These are phyloP conservation scores for Acrocephalus arundinaceus DNA, from an alignment of 2,113 vertebrate genomes.

Conservation along the genomic window DNA sequence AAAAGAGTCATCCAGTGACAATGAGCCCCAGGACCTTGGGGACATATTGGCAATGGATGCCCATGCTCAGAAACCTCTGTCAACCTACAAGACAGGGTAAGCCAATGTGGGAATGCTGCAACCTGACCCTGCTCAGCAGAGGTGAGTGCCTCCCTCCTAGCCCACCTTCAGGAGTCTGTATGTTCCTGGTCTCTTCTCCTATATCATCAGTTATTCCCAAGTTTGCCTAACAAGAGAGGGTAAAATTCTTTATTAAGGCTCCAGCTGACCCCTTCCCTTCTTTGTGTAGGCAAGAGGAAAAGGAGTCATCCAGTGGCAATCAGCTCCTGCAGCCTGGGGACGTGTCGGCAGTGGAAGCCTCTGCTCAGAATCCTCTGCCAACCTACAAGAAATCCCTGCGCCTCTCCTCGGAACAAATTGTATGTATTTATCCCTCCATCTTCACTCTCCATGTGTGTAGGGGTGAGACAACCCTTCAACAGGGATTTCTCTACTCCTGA, in stretches of 20 bases:
- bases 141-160: conserved; percentile 59
- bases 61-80: neutral
- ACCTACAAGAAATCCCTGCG: conserved; percentile 88
- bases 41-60: neutral
- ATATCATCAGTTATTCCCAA: neutral
- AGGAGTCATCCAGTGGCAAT: conserved; percentile 71
- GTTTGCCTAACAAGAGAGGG: neutral
- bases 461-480: neutral
- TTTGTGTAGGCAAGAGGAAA: conserved; percentile 62
- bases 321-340: neutral
- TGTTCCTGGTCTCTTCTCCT: neutral
- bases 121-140: conserved; percentile 37
- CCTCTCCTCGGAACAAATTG: conserved; percentile 89
- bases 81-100: conserved; percentile 23
- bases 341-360: neutral
- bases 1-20: too few relatives aligned
- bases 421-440: conserved; percentile 58
- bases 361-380: conserved; percentile 7
- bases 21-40: neutral
- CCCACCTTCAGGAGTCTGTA: neutral
- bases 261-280: neutral
- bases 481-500: neutral
- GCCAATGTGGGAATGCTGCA: neutral
- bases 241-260: neutral
- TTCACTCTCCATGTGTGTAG: neutral